Percentiles rank a stretch among this genome's conserved stretches.
phyloP scores from a whole-genome alignment of 2,797 vertebrate species.

The Carapus acus region DNA sequence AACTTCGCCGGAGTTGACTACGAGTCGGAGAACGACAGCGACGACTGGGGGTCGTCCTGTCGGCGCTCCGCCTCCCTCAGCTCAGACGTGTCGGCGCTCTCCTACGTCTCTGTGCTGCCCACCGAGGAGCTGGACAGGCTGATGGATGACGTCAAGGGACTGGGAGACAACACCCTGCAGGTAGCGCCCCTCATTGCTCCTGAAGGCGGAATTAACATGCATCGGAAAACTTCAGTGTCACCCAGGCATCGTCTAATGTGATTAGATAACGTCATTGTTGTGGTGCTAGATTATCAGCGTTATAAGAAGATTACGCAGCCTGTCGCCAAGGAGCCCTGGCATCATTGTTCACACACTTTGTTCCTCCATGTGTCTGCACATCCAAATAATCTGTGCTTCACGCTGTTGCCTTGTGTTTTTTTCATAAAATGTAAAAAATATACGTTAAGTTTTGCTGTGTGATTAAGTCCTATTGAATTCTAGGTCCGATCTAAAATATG shows the following conservation, averaged over 20 bases:
- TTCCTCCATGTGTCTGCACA: too few species aligned
- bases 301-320: too few species aligned
- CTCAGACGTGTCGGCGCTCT: slow-evolving; percentile 73
- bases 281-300: too few species aligned
- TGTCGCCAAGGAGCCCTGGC: background rate
- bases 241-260: background rate
- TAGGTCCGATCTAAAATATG: too few species aligned
- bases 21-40: slow-evolving; percentile 54
- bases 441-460: too few species aligned
- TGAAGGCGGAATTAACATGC: background rate
- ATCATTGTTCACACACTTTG: too few species aligned
- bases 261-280: background rate
- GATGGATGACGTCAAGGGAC: slow-evolving; percentile 68
- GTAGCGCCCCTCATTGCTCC: slow-evolving; percentile 56
- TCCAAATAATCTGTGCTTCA: too few species aligned
- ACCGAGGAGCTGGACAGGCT: slow-evolving; percentile 73
- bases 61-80: slow-evolving; percentile 67
- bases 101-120: slow-evolving; percentile 72
- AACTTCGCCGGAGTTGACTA: slow-evolving; percentile 70
- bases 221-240: too few species aligned
- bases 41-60: slow-evolving; percentile 46
- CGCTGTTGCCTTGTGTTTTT: too few species aligned
- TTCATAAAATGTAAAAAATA: too few species aligned
- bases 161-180: slow-evolving; percentile 68
- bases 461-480: too few species aligned